Conservation (phyloP, 2,113 vertebrate genomes). For the Chloroceryle aenea region DNA sequence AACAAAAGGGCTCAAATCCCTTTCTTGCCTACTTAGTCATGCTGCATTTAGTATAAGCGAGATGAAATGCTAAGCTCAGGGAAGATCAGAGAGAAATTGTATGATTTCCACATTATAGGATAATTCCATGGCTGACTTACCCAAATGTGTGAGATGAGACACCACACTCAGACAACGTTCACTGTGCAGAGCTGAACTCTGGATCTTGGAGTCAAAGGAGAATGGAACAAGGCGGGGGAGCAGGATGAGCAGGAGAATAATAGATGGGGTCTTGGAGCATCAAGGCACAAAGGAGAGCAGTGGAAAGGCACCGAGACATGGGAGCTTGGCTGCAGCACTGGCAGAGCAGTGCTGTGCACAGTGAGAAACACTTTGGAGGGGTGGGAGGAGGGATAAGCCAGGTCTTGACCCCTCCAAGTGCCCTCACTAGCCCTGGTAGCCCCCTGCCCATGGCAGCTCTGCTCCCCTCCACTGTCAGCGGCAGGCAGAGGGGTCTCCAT, state of each 20-base stretch:
- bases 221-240: not conserved
- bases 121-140: slow-evolving; percentile 70
- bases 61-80: slow-evolving; percentile 70
- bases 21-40: slow-evolving; percentile 75
- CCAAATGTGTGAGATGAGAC: slow-evolving; percentile 11
- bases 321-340: not conserved
- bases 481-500: rapidly evolving
- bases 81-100: slow-evolving; percentile 73
- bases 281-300: not conserved
- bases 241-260: not conserved
- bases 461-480: not conserved
- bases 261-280: not conserved
- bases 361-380: not conserved
- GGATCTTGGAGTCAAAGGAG: not conserved
- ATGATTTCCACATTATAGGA: slow-evolving; percentile 69
- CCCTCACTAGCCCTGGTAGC: not conserved
- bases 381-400: rapidly evolving
- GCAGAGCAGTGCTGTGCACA: too few relatives aligned
- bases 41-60: slow-evolving; percentile 67
- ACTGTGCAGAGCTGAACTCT: not conserved
- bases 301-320: not conserved
- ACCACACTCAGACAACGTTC: not conserved
- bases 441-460: not conserved
- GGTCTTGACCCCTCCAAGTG: rapidly evolving
- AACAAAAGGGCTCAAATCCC: slow-evolving; percentile 71